These are phyloP conservation scores for Pteronura brasiliensis DNA, from an alignment of 2,113 vertebrate genomes.

Conservation along the genomic window DNA sequence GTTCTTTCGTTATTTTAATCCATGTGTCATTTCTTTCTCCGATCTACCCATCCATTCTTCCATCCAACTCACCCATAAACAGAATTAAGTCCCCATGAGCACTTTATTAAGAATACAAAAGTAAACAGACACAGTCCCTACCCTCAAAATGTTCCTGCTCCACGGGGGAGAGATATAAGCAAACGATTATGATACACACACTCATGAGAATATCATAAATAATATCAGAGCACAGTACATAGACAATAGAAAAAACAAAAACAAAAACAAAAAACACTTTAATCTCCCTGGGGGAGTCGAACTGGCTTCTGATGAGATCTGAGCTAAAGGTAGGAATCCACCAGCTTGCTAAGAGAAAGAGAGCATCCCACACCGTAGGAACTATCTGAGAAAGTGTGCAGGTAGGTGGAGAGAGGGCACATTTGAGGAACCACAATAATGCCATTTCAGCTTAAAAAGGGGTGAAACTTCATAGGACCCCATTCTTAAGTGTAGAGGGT, in stretches of 20 bases:
- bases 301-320: not conserved
- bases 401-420: not conserved
- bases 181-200: not conserved
- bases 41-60: not conserved
- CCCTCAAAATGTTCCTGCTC: not conserved
- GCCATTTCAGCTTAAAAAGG: not conserved
- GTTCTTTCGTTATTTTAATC: slow-evolving; percentile 20
- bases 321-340: not conserved
- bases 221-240: not conserved
- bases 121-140: not conserved
- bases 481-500: not conserved
- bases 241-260: not conserved
- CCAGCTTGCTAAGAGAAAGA: not conserved
- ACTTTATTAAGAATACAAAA: not conserved
- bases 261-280: not conserved
- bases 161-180: not conserved
- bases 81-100: not conserved
- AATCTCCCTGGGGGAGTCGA: not conserved
- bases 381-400: not conserved
- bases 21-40: not conserved
- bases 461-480: not conserved
- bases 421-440: not conserved
- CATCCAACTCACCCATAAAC: not conserved
- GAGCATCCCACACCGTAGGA: not conserved
- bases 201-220: not conserved